phyloP scores from a whole-genome alignment of 1,140 invertebrate species.

The Drosophila bocqueti region DNA sequence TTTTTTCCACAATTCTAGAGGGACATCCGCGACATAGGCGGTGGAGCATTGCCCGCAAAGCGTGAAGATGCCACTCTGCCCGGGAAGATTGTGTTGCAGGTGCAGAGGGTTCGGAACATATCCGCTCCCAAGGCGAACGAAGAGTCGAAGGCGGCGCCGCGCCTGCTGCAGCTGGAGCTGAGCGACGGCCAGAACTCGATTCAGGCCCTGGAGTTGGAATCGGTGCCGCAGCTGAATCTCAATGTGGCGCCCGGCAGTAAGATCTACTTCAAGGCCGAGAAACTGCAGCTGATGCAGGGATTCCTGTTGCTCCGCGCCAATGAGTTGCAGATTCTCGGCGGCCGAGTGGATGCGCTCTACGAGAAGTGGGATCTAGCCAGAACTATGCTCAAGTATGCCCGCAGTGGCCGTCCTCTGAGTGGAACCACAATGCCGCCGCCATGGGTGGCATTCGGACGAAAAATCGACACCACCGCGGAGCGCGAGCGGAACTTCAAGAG shows the following conservation, averaged over 20 bases:
- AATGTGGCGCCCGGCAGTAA: constrained; percentile 93
- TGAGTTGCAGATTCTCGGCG: constrained; percentile 91
- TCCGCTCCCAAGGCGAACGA: constrained; percentile 96
- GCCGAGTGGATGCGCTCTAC: constrained; percentile 92
- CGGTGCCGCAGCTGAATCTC: constrained; percentile 88
- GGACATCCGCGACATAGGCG: constrained; percentile 92
- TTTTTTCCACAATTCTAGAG: constrained; percentile 86
- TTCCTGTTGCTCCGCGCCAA: constrained; percentile 90
- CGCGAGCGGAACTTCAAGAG: constrained; percentile 91
- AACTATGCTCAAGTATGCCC: constrained; percentile 90
- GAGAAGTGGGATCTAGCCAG: constrained; percentile 96
- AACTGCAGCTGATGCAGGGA: constrained; percentile 88
- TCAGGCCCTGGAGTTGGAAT: constrained; percentile 90
- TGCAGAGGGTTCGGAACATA: constrained; percentile 94
- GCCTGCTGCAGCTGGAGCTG: constrained; percentile 92
- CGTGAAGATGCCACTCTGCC: constrained; percentile 87
- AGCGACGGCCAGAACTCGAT: constrained; percentile 93
- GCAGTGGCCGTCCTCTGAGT: constrained; percentile 86
- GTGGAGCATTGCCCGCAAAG: constrained; percentile 86
- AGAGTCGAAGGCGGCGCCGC: constrained; percentile 91
- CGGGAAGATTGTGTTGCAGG: constrained; percentile 92
- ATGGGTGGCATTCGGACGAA: constrained; percentile 96
- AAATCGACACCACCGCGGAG: constrained; percentile 86
- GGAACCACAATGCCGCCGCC: constrained; percentile 93
- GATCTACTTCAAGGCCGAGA: constrained; percentile 86